Percentiles rank a stretch among this genome's conserved stretches.
phyloP scores from a whole-genome alignment of 2,797 vertebrate genomes.

The Myiotriccus ornatus region DNA sequence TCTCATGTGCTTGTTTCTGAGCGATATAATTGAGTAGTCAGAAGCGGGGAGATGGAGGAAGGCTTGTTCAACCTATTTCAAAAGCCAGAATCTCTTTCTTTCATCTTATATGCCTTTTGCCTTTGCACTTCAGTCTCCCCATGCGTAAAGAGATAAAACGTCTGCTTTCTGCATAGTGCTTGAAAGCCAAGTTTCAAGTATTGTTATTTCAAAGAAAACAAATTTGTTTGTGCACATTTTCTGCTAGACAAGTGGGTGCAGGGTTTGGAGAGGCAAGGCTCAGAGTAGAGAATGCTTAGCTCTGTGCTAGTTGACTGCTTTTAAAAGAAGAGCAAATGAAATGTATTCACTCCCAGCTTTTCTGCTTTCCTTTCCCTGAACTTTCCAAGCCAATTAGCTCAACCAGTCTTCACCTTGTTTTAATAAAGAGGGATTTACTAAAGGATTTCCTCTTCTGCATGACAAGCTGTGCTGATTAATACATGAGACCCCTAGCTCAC shows the following conservation, averaged over 20 bases:
- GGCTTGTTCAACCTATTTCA: background rate
- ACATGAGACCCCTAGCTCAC: background rate
- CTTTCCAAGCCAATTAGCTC: conserved; percentile 55
- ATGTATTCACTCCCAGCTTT: conserved; percentile 7
- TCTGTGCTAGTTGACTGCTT: background rate
- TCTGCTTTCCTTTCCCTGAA: conserved; percentile 22
- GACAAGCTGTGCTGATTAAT: background rate
- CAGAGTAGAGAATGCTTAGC: background rate
- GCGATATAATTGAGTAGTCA: background rate
- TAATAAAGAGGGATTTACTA: conserved; percentile 26
- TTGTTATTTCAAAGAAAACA: conserved; percentile 28
- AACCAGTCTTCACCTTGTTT: conserved; percentile 25
- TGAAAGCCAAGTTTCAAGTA: conserved; percentile 21
- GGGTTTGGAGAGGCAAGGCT: background rate
- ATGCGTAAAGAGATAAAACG: background rate
- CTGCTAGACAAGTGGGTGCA: background rate
- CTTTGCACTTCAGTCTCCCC: background rate
- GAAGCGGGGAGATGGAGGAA: background rate
- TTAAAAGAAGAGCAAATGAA: conserved; percentile 23
- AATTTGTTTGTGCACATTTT: background rate
- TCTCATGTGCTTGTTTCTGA: background rate
- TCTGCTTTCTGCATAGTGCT: background rate
- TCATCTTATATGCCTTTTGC: background rate
- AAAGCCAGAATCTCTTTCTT: background rate
- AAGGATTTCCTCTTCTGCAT: conserved; percentile 20